Evolutionary conservation across 2,113 vertebrate species (phyloP).

Genomic region (Hepsetus odoe): DNA sequence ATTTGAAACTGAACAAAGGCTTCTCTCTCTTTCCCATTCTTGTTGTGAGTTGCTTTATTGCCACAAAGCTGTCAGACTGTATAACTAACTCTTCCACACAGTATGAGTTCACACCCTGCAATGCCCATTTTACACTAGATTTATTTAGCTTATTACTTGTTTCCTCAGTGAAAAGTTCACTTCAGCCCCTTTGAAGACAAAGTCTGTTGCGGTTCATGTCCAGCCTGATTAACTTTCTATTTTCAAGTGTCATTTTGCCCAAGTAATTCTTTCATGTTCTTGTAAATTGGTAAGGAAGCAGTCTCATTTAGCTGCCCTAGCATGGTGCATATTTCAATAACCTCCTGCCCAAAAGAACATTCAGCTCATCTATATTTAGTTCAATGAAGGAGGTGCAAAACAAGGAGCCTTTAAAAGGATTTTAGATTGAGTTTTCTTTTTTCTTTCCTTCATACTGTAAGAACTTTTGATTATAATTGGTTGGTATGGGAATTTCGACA

Average conservation of each 20-base stretch:
- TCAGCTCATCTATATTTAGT: constrained; percentile 37
- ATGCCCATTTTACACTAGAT: not conserved
- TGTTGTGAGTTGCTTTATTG: not conserved
- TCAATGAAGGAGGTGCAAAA: constrained; percentile 16
- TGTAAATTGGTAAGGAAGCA: constrained; percentile 56
- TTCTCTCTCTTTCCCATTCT: not conserved
- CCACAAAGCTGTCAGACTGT: not conserved
- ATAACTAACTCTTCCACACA: not conserved
- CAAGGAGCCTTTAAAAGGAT: constrained; percentile 24
- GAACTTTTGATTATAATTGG: constrained; percentile 48
- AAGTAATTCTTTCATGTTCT: constrained; percentile 46
- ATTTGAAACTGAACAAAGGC: not conserved
- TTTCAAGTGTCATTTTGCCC: constrained; percentile 42
- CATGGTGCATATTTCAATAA: constrained; percentile 20
- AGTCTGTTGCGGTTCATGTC: not conserved
- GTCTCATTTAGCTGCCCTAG: constrained; percentile 20
- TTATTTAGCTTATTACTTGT: not conserved
- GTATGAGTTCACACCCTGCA: not conserved
- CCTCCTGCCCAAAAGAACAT: constrained; percentile 12
- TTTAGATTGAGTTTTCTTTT: constrained; percentile 45
- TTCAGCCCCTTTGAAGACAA: not conserved
- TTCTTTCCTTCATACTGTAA: constrained; percentile 24
- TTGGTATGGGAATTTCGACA: constrained; percentile 52
- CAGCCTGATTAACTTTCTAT: constrained; percentile 17
- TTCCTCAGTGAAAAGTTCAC: not conserved